Evolutionary conservation across 2,113 vertebrate species (phyloP).

Genomic region (Corvus cornix): DNA sequence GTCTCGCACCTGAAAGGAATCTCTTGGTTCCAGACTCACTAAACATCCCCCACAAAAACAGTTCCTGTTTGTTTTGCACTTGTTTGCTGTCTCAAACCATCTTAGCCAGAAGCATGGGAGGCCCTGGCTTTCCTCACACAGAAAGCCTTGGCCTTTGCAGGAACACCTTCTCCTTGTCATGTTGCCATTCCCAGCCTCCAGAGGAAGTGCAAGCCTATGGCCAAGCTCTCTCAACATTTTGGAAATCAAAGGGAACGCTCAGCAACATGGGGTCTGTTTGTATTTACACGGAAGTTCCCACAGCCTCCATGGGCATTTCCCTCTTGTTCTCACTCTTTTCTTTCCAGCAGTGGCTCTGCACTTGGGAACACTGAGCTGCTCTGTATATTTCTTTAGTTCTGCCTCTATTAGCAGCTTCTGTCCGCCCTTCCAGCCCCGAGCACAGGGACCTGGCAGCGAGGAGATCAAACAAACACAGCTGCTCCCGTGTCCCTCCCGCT

Average conservation of each 20-base stretch:
- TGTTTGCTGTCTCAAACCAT: background rate
- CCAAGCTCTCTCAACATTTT: background rate
- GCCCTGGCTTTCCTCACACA: background rate
- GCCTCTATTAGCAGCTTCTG: conserved; percentile 59
- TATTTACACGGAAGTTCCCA: background rate
- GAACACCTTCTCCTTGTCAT: background rate
- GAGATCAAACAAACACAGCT: conserved; percentile 76
- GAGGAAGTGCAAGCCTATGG: background rate
- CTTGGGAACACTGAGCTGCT: conserved; percentile 11
- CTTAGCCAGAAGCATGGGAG: background rate
- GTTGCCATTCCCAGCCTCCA: background rate
- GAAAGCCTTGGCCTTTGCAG: background rate
- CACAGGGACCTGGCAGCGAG: conserved; percentile 37
- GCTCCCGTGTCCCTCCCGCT: conserved; percentile 19
- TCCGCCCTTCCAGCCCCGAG: conserved; percentile 39
- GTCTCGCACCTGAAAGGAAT: background rate
- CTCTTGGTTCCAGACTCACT: background rate
- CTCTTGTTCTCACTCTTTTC: conserved; percentile 9
- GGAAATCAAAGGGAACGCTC: background rate
- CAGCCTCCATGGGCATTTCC: conserved; percentile 1
- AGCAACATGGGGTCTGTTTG: background rate
- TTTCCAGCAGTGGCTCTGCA: background rate
- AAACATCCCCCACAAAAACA: background rate
- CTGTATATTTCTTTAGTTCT: conserved; percentile 52
- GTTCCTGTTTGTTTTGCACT: background rate